A percentile compares a stretch with the other conserved stretches of the same genome.
phyloP scores from a whole-genome alignment of 2,797 vertebrate genomes.

The Leucoraja ocellata region DNA sequence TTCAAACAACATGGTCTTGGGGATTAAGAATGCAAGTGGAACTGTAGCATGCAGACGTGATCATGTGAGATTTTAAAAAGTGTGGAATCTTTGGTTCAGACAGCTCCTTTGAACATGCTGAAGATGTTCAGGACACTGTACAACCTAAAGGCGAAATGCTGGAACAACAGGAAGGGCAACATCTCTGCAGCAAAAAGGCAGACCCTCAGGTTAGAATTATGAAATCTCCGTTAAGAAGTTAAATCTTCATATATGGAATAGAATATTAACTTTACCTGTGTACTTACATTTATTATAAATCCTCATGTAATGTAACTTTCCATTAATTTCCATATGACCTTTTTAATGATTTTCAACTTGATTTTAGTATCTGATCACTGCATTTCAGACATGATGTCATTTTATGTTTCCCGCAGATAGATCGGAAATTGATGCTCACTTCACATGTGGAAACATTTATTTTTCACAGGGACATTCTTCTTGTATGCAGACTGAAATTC shows the following conservation, averaged over 20 bases:
- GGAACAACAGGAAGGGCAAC: neutral
- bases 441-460: neutral
- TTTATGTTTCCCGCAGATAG: neutral
- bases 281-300: neutral
- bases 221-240: neutral
- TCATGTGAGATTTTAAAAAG: neutral
- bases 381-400: neutral
- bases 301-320: neutral
- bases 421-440: neutral
- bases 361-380: neutral
- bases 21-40: neutral
- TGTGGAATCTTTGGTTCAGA: neutral
- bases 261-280: neutral
- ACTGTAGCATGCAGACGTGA: neutral
- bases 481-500: neutral
- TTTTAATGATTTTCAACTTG: neutral
- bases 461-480: neutral
- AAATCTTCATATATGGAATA: neutral
- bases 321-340: neutral
- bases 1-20: neutral
- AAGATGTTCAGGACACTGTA: neutral
- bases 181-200: neutral
- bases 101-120: neutral
- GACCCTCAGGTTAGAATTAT: neutral
- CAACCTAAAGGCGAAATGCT: neutral